phyloP scores from a whole-genome alignment of 2,888 invertebrate genomes.

The Hydrotaea diabolus region DNA sequence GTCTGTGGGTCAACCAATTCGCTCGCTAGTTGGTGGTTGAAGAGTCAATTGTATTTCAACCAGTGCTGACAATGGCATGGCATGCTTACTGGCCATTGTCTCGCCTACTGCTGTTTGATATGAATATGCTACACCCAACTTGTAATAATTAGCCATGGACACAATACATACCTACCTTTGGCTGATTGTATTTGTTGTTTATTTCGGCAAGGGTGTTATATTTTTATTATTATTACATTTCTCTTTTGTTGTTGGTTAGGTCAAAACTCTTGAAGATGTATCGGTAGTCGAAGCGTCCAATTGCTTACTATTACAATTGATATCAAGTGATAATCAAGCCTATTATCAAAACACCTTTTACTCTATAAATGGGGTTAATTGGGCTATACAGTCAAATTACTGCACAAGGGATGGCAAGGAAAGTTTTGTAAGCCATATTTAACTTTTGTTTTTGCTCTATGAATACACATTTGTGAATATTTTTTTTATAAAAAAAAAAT shows the following conservation, averaged over 20 bases:
- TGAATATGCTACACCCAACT: not conserved
- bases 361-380: no score
- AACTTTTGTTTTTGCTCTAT: no score
- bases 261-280: not conserved
- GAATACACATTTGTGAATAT: no score
- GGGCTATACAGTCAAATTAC: no score
- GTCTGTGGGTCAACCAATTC: not conserved
- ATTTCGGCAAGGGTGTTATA: not conserved
- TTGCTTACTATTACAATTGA: not conserved
- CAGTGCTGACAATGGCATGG: not conserved
- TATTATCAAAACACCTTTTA: no score
- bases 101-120: not conserved
- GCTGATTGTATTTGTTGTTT: not conserved
- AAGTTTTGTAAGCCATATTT: no score
- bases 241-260: not conserved
- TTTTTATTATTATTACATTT: not conserved
- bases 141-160: not conserved
- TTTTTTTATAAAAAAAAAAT: no score
- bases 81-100: slow-evolving; percentile 14
- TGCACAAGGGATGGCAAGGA: no score
- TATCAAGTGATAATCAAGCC: no score
- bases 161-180: not conserved
- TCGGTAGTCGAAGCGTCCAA: not conserved
- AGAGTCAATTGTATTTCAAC: not conserved
- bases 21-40: not conserved